phyloP scores from a whole-genome alignment of 2,797 vertebrate species.

The Lutjanus argentimaculatus region DNA sequence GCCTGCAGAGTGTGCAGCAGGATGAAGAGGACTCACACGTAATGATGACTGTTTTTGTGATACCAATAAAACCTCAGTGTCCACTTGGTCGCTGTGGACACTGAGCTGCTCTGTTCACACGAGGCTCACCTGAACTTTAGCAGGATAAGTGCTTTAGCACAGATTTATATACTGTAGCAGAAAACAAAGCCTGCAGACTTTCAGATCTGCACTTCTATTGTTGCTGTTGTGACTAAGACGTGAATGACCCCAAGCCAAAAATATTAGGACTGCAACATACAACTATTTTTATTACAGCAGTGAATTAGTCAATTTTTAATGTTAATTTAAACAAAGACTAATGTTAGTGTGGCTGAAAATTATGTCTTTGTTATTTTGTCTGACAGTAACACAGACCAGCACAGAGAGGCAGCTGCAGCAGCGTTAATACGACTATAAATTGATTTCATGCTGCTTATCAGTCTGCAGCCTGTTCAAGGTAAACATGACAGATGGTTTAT shows the following conservation, averaged over 20 bases:
- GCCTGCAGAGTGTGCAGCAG: too few species aligned
- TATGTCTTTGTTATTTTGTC: not conserved
- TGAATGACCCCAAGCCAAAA: not conserved
- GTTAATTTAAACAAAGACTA: not conserved
- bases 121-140: too few species aligned
- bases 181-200: not conserved
- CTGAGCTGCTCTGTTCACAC: too few species aligned
- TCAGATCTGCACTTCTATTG: not conserved
- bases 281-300: not conserved
- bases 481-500: constrained; percentile 10
- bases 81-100: too few species aligned
- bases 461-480: not conserved
- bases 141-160: too few species aligned
- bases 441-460: not conserved
- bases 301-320: not conserved
- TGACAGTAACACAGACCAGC: too few species aligned
- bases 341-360: not conserved
- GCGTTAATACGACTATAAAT: not conserved
- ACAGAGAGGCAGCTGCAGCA: constrained; percentile 4
- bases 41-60: too few species aligned
- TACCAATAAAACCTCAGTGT: too few species aligned
- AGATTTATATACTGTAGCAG: too few species aligned
- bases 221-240: not conserved
- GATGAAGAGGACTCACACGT: too few species aligned
- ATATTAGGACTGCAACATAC: not conserved